Evolutionary conservation across 2,113 vertebrate species (phyloP), one percentile per base, ranked within the genome.

Genomic region (Scolopax mira): DNA sequence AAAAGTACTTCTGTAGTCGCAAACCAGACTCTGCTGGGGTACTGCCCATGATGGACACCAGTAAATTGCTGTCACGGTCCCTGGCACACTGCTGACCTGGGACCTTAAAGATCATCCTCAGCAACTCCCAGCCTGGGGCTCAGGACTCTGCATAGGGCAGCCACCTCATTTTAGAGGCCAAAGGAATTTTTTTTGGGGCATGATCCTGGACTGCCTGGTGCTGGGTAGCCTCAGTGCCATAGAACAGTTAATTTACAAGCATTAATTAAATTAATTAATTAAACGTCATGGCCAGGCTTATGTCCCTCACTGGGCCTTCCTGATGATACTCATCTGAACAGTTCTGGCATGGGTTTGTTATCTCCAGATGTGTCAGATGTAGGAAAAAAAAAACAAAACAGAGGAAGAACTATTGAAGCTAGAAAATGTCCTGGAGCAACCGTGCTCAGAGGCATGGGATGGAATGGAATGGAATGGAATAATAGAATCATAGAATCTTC

Each of bases 1-100:
- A 18, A 30, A 31, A 41, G 5, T 8, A 4, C 9, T 5, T 17
- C 35, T 42, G 24, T 2, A 24, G 9, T 0, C 11, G 4, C 24
- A 8, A 55, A 23, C 10, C 16, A n/a, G 7, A 0, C 25, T 13
- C 33, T 23, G 46, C 51, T 33, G 46, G 62, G 77, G 35, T 42
- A 6, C 42, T 64, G 85, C 57, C 61, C 39, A 2, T 1, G 2
- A 0, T 2, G 51, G 51, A 4, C 55, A 70, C 27, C 37, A 8
- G 11, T 18, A 25, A 9, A 24, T 7, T 14, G 13, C 19, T 10
- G 11, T 13, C 27, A 8, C 0, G 3, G 37, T 42, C 67, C 61
- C 21, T 23, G 28, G 6, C 5, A 10, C 1, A 16, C 13, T 35
- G 81, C 37, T 25, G 60, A 33, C 23, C 33, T 30, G n/a, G 54